Percentiles rank a stretch among this genome's conserved stretches.
These are phyloP conservation scores for Otis tarda DNA, from an alignment of 2,113 vertebrate genomes.

Conservation along the genomic window DNA sequence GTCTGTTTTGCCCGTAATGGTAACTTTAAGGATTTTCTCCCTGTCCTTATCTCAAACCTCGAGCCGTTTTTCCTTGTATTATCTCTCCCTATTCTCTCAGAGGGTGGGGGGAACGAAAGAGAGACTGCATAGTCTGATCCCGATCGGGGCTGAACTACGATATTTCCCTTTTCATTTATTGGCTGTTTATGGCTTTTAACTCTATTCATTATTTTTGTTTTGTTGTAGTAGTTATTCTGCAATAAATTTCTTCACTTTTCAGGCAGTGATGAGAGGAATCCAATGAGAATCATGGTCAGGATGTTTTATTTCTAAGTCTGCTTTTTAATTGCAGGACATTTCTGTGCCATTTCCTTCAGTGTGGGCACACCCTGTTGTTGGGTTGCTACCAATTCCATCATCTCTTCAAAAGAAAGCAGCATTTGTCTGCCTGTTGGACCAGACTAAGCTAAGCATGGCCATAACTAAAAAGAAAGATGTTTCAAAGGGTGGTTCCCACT, in stretches of 20 bases:
- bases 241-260: background rate
- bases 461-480: slow-evolving; percentile 10
- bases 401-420: slow-evolving; percentile 31
- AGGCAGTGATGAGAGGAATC: background rate
- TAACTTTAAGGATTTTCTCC: too few species aligned
- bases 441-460: background rate
- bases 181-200: background rate
- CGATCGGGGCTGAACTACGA: too few species aligned
- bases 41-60: too few species aligned
- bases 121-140: too few species aligned
- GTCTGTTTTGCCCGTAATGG: too few species aligned
- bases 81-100: too few species aligned
- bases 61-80: too few species aligned
- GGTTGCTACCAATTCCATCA: slow-evolving; percentile 15
- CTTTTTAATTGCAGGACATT: slow-evolving; percentile 25
- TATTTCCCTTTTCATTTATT: background rate
- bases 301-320: background rate
- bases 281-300: background rate
- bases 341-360: background rate
- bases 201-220: slow-evolving; percentile 4
- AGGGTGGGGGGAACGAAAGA: too few species aligned
- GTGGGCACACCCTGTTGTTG: background rate
- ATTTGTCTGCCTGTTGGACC: slow-evolving; percentile 31
- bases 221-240: background rate
- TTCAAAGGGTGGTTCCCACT: background rate